Evolutionary conservation across 1,140 invertebrate genomes (phyloP).

Genomic region (Drosophila nasuta): DNA sequence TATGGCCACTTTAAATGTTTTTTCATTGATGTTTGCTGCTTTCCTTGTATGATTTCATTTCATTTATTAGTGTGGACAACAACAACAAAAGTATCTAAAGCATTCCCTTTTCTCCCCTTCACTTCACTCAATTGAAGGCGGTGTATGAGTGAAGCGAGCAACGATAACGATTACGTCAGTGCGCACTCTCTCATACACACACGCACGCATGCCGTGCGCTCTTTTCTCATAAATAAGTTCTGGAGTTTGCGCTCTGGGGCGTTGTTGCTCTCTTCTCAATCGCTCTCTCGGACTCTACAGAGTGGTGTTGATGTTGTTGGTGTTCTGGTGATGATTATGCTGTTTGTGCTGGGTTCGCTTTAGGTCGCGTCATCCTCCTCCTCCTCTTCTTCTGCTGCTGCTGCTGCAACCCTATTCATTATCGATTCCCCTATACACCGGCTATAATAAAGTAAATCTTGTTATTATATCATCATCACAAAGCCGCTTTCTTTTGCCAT

Average conservation of each 20-base stretch:
- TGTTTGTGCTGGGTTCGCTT: conserved; percentile 15
- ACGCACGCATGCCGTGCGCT: conserved; percentile 6
- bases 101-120: conserved; percentile 20
- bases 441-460: conserved; percentile 59
- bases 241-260: conserved; percentile 70
- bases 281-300: conserved; percentile 6
- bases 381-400: neutral
- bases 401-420: conserved; percentile 46
- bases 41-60: conserved; percentile 80
- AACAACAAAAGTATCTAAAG: conserved; percentile 48
- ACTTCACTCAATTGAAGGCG: conserved; percentile 19
- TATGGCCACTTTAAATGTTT: conserved; percentile 50
- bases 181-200: conserved; percentile 37
- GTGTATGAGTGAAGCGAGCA: conserved; percentile 38
- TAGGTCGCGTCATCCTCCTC: conserved; percentile 26
- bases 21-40: conserved; percentile 68
- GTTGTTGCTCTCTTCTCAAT: neutral
- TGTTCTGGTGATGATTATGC: conserved; percentile 5
- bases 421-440: conserved; percentile 57
- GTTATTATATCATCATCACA: conserved; percentile 72
- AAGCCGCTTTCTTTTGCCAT: conserved; percentile 67
- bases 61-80: conserved; percentile 57
- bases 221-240: conserved; percentile 43
- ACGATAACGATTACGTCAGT: conserved; percentile 75
- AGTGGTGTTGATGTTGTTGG: conserved; percentile 14